Evolutionary conservation across 2,797 vertebrate genomes (phyloP), one percentile per base, ranked within the genome.

Genomic region (Scyliorhinus canicula): DNA sequence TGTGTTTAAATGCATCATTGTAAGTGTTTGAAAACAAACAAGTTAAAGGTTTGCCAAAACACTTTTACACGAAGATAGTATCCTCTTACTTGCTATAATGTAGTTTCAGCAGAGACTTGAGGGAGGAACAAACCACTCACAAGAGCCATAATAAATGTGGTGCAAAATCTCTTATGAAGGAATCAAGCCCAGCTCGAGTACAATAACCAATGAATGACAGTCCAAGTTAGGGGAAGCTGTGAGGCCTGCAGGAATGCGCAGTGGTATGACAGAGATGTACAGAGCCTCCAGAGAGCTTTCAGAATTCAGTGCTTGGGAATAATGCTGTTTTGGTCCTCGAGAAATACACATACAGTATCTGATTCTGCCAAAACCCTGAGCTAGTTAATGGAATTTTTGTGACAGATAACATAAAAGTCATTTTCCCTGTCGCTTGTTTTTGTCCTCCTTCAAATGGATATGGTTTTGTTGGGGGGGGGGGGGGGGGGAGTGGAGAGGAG

Each of bases 291-390:
- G 93, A 94, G 93, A 94, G 93, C 67, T 55, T 94, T 94, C 93
- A 94, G 74, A 71, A 94, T 74, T 94, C 93, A 94, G 67, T n/a
- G 93, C 44, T 74, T 69, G 67, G 74, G 93, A 74, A 69, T 94
- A 55, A 94, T 94, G 93, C 93, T 94, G 67, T 52, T 94, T 74
- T 94, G 69, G 67, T 35, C 67, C 67, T 55, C 26, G 47, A 74
- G 93, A 94, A 74, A 74, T 69, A 44, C 67, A n/a, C 28, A 94
- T 52, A 16, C 67, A 74, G 65, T 71, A 71, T 55, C 67, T 94
- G 93, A 94, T 74, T 94, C 67, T 74, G 69, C 65, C 63, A 74
- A 74, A 65, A 94, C 47, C 67, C 67, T 74, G 44, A 67, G 47
- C 93, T 71, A 74, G 93, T 94, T 71, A 71, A 71, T 74, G 67